A percentile compares a stretch with the other conserved stretches of the same genome.
These are phyloP conservation scores for Mythimna ferrago DNA, from an alignment of 2,888 invertebrate species.

Conservation along the genomic window DNA sequence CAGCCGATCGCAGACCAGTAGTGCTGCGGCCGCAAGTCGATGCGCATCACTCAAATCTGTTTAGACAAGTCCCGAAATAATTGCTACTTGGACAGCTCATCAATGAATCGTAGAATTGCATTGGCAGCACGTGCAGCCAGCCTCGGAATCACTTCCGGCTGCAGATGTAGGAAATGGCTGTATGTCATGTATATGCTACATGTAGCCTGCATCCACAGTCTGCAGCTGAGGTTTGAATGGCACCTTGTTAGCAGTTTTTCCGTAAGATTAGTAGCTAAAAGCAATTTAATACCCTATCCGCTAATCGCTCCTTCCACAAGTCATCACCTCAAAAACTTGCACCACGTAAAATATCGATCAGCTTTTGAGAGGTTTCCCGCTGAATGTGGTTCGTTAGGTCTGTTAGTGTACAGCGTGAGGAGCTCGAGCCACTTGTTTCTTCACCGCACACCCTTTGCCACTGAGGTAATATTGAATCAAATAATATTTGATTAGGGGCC, in stretches of 20 bases:
- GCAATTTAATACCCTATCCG: constrained; percentile 5
- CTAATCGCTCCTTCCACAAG: constrained; percentile 35
- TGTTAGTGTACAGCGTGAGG: constrained; percentile 73
- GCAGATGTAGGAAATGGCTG: too few relatives aligned
- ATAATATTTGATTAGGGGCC: constrained; percentile 82
- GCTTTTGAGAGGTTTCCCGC: constrained; percentile 81
- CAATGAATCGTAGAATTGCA: too few relatives aligned
- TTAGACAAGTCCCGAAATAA: too few relatives aligned
- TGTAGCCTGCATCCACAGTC: too few relatives aligned
- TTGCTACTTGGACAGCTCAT: too few relatives aligned
- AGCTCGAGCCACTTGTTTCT: constrained; percentile 76
- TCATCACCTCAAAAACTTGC: constrained; percentile 60
- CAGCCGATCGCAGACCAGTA: too few relatives aligned
- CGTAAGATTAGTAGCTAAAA: neutral
- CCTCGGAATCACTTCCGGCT: too few relatives aligned
- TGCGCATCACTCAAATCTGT: too few relatives aligned
- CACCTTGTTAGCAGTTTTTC: neutral
- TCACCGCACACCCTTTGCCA: constrained; percentile 64
- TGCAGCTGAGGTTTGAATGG: too few relatives aligned
- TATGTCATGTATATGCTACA: too few relatives aligned
- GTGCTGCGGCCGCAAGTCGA: too few relatives aligned
- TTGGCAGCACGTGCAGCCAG: too few relatives aligned
- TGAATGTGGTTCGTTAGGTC: constrained; percentile 87
- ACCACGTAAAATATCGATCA: constrained; percentile 82
- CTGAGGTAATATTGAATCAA: constrained; percentile 82